Conservation (phyloP, 2,888 invertebrate species). For the Phortica okadai region DNA sequence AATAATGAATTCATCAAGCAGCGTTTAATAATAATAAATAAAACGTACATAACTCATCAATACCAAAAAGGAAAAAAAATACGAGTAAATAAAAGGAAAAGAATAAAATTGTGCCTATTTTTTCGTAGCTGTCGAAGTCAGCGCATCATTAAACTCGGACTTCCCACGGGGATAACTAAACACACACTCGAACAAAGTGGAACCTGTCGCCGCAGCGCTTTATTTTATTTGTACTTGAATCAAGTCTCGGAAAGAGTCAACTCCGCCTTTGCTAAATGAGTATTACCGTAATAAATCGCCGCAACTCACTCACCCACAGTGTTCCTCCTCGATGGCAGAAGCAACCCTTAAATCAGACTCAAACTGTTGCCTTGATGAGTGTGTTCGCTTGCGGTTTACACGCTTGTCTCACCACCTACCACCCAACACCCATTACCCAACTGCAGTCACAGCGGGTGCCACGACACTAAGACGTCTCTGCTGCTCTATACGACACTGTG, state of each 20-base stretch:
- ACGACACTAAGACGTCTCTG: conserved; percentile 43
- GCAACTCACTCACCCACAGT: conserved; percentile 63
- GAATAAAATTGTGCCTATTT: background rate
- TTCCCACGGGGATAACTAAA: conserved; percentile 68
- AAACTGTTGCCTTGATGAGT: conserved; percentile 66
- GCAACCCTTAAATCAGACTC: conserved; percentile 64
- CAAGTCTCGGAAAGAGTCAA: conserved; percentile 34
- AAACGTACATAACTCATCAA: background rate
- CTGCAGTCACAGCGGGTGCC: conserved; percentile 42
- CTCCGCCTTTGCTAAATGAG: conserved; percentile 58
- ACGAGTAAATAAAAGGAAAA: conserved; percentile 39
- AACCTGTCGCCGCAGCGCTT: conserved; percentile 51
- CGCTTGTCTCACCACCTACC: conserved; percentile 23
- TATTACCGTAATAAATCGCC: conserved; percentile 72
- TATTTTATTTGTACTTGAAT: conserved; percentile 69
- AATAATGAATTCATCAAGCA: conserved; percentile 24
- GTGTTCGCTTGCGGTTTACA: conserved; percentile 20
- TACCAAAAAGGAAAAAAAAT: conserved; percentile 5
- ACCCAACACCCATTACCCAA: conserved; percentile 42
- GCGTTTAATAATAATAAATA: conserved; percentile 17
- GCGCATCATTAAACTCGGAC: conserved; percentile 52
- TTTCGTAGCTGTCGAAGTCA: background rate
- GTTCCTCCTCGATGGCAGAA: conserved; percentile 2
- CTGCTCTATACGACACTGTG: background rate
- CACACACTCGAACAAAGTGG: conserved; percentile 47